Evolutionary conservation across 2,797 vertebrate species (phyloP).

Genomic region (Anguilla obscura): DNA sequence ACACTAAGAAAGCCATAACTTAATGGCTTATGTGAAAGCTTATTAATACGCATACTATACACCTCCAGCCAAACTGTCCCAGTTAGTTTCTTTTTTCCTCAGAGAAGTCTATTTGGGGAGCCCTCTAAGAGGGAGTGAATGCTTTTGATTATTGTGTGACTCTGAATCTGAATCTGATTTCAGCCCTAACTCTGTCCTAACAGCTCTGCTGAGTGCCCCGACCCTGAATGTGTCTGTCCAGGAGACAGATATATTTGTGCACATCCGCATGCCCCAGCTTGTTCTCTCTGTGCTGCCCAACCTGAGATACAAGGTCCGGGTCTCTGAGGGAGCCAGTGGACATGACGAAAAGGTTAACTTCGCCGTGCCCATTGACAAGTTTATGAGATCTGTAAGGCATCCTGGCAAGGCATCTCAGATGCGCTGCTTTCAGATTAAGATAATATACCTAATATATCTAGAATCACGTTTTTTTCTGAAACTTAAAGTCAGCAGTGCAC

Average conservation of each 20-base stretch:
- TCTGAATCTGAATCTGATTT: background rate
- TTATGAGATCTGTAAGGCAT: background rate
- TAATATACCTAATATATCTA: background rate
- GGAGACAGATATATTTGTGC: slow-evolving; percentile 23
- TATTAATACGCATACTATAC: background rate
- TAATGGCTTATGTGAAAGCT: background rate
- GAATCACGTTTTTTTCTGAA: background rate
- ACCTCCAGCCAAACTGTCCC: background rate
- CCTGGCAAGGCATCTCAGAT: background rate
- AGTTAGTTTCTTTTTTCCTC: background rate
- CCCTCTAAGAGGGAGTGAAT: background rate
- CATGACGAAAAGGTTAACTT: background rate
- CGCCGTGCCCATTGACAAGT: background rate
- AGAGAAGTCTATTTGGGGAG: background rate
- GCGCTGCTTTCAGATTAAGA: background rate
- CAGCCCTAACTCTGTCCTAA: background rate
- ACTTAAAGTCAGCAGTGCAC: background rate
- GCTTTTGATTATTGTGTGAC: background rate
- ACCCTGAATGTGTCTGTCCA: slow-evolving; percentile 17
- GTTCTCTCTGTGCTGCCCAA: background rate
- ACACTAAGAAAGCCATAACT: background rate
- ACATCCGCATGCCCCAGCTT: slow-evolving; percentile 32
- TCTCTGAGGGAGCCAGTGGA: slow-evolving; percentile 23
- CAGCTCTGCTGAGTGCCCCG: slow-evolving; percentile 51
- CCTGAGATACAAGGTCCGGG: slow-evolving; percentile 39